Conservation (phyloP, 1,140 invertebrate genomes). For the Bombus cullumanus region DNA sequence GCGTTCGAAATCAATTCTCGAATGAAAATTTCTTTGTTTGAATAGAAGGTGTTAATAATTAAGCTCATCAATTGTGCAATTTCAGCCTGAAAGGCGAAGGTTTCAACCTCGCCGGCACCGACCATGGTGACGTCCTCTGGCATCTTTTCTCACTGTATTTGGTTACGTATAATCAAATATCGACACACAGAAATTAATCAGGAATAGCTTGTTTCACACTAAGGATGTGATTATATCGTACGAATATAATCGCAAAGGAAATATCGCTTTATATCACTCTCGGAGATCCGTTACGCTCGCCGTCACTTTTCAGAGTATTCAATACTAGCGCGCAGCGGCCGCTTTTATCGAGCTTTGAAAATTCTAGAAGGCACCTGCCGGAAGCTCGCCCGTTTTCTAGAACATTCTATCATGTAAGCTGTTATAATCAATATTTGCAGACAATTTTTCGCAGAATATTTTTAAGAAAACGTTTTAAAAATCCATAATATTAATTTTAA, state of each 20-base stretch:
- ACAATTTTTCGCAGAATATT: background rate
- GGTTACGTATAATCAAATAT: background rate
- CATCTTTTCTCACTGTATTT: constrained; percentile 75
- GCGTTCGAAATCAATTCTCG: constrained; percentile 96
- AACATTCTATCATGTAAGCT: constrained; percentile 62
- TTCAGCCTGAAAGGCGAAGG: constrained; percentile 92
- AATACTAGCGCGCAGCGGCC: constrained; percentile 35
- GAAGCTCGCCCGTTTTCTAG: constrained; percentile 63
- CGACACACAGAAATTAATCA: background rate
- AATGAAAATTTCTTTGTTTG: constrained; percentile 99
- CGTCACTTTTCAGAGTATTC: constrained; percentile 55
- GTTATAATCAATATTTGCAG: background rate
- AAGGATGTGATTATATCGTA: background rate
- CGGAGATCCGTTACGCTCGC: constrained; percentile 17
- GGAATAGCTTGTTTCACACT: background rate
- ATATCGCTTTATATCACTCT: background rate
- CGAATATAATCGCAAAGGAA: background rate
- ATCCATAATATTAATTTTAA: background rate
- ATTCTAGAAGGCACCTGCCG: constrained; percentile 71
- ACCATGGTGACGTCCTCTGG: constrained; percentile 84
- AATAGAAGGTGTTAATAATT: constrained; percentile 99
- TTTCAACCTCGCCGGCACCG: constrained; percentile 82
- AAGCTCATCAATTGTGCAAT: constrained; percentile 94
- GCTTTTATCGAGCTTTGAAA: constrained; percentile 71
- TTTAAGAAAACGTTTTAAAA: background rate